Evolutionary conservation across 2,888 invertebrate genomes (phyloP), one percentile per base, ranked within the genome.

Genomic region (Matsumyia berberina): DNA sequence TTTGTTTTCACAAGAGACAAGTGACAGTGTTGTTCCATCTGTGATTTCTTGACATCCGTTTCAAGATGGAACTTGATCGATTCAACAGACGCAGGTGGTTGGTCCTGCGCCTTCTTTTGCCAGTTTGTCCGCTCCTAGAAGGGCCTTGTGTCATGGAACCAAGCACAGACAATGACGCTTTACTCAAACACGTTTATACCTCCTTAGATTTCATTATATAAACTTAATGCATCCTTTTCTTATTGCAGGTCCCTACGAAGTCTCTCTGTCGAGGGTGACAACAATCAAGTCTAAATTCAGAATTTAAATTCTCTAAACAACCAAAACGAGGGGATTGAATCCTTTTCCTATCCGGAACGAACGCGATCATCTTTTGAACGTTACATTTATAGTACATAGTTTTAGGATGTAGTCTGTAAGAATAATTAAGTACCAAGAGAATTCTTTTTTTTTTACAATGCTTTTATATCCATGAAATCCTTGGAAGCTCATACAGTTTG

Each of bases 201-300:
- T n/a, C n/a, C n/a, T n/a, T n/a, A n/a, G n/a, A n/a, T n/a, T n/a
- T n/a, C n/a, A n/a, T n/a, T n/a, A n/a, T n/a, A n/a, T n/a, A n/a
- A n/a, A n/a, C n/a, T n/a, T n/a, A n/a, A n/a, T n/a, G n/a, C n/a
- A n/a, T 19, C 6, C 7, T 49, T 37, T 39, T 58, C 8, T 12
- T 19, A 35, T 87, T 86, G 69, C 86, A 92, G 92, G 90, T 92
- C 92, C 62, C 88, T 92, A 79, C 90, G 92, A 86, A 92, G 92
- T 88, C 89, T 92, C 72, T 90, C 91, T 70, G 90, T 90, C 87
- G 90, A 90, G 39, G 90, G 88, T 85, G 89, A 85, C 19, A 69
- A 81, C 58, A 72, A 86, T 57, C 72, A 86, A 39, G 85, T 80
- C 58, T 85, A 70, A 70, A 33, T 9, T n/a, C 72, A 64, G 66